Evolutionary conservation across 2,797 vertebrate genomes (phyloP), one percentile per base, ranked within the genome.

Genomic region (Spinibarbus caldwelli): DNA sequence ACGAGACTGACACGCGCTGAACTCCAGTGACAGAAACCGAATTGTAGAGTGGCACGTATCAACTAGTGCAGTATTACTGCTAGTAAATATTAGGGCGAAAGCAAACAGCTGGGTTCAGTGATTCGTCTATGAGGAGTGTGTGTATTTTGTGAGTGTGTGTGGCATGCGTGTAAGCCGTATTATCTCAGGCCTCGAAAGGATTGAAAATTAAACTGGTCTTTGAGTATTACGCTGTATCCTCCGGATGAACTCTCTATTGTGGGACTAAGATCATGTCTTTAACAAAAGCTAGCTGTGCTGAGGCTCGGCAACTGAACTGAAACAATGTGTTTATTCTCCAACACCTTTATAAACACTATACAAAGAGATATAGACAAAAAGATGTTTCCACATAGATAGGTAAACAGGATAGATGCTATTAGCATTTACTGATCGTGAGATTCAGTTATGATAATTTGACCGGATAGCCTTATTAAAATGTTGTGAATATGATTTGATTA

Each of bases 141-240:
- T 41, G 59, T 59, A 7, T 79, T n/a, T 49, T 75, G 68, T 26
- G 36, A 34, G 62, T 84, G 59, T 84, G 23, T 68, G 85, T 80
- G 54, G 59, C 17, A 64, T 68, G 68, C n/a, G 12, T 68, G 36
- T 70, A 68, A 81, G 78, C 78, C 19, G 38, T 72, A 85, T 85
- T 79, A 79, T 79, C 67, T 72, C 41, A 49, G 38, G 59, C 23
- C 45, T n/a, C 57, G 23, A 62, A 34, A 73, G 67, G 67, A 85
- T 21, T 64, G 84, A 64, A 80, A 80, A 79, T 79, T 47, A 80
- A 85, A 80, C 38, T 23, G 67, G 52, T 72, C 52, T 79, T 85
- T 79, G 83, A 26, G 76, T 8, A 78, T 47, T 41, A 71, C 9
- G 41, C 38, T 0, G 17, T 73, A 72, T 78, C 83, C 67, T 72